phyloP scores from a whole-genome alignment of 2,888 invertebrate species.

The Baronia brevicornis region DNA sequence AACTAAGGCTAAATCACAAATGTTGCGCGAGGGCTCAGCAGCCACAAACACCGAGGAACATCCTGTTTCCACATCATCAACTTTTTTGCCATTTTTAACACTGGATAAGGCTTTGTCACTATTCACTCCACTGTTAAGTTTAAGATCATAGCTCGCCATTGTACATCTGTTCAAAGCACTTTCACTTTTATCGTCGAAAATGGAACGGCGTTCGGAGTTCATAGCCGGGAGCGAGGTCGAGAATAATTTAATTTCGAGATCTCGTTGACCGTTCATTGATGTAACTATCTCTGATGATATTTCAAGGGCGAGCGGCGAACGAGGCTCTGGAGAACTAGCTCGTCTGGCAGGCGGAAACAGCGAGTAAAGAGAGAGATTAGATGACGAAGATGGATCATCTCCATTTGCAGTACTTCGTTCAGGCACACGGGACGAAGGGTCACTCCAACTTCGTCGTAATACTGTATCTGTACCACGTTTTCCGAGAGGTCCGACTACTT shows the following conservation, averaged over 20 bases:
- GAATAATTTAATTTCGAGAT: constrained; percentile 86
- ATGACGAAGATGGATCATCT: constrained; percentile 55
- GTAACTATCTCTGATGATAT: constrained; percentile 87
- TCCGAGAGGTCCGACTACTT: constrained; percentile 62
- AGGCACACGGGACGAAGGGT: constrained; percentile 70
- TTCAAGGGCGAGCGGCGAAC: constrained; percentile 73
- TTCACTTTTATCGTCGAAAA: constrained; percentile 70
- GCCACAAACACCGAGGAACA: constrained; percentile 46
- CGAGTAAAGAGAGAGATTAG: constrained; percentile 62
- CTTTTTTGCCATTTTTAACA: constrained; percentile 50
- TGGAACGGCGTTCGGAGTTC: constrained; percentile 60
- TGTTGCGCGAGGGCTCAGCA: constrained; percentile 53
- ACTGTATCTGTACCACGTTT: constrained; percentile 58
- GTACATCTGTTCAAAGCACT: constrained; percentile 65
- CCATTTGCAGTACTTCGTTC: constrained; percentile 52
- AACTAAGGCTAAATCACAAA: constrained; percentile 75
- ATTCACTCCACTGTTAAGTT: constrained; percentile 63
- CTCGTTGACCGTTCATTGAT: constrained; percentile 84
- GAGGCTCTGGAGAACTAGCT: constrained; percentile 58
- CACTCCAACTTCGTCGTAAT: constrained; percentile 79
- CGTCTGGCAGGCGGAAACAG: constrained; percentile 61
- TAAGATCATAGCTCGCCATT: constrained; percentile 47
- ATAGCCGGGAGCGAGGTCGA: constrained; percentile 75
- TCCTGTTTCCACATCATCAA: constrained; percentile 55
- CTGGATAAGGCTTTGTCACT: constrained; percentile 50